Evolutionary conservation across 2,113 vertebrate genomes (phyloP), one percentile per base, ranked within the genome.

Genomic region (Gallinago jamesoni): DNA sequence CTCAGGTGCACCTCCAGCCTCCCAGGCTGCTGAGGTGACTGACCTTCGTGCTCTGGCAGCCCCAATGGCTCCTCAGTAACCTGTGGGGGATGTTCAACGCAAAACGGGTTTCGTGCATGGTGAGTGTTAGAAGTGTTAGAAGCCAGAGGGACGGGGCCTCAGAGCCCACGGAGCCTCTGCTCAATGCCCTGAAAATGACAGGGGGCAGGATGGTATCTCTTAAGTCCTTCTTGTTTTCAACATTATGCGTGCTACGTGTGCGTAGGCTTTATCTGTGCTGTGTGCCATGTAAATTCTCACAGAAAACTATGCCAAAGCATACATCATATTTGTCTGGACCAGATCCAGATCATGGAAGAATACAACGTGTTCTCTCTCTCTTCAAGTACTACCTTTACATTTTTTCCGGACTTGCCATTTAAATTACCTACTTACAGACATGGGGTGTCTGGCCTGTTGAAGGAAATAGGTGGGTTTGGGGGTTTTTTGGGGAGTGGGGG

Each of bases 161-260:
- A 33, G 25, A 47, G 37, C 24, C 63, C 20, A 6, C 1, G 5
- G 15, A 64, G 69, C 30, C 10, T 19, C 41, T 72, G 28, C 33
- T 48, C 59, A 59, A 0, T 6, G 19, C 24, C 53, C n/a, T 2
- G 4, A 10, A 63, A 68, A 68, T 78, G 2, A 64, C 55, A 30
- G 10, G 9, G 25, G 14, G 52, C 0, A 1, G 15, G 17, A 62
- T 43, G 48, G 56, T 28, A 77, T 69, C 12, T 35, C 52, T 33
- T 2, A 47, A 72, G 33, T 35, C 22, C 16, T 27, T 31, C 39
- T 37, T 18, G 8, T 31, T 89, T 69, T 77, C 57, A 70, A 53
- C 10, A 7, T 3, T 3, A 31, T 1, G 3, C 0, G 2, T 7
- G 1, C 21, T 74, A 1, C 6, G 12, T 47, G 10, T 74, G 35